Evolutionary conservation across 2,888 invertebrate genomes (phyloP), one percentile per base, ranked within the genome.

Genomic region (Coleophora flavipennella): DNA sequence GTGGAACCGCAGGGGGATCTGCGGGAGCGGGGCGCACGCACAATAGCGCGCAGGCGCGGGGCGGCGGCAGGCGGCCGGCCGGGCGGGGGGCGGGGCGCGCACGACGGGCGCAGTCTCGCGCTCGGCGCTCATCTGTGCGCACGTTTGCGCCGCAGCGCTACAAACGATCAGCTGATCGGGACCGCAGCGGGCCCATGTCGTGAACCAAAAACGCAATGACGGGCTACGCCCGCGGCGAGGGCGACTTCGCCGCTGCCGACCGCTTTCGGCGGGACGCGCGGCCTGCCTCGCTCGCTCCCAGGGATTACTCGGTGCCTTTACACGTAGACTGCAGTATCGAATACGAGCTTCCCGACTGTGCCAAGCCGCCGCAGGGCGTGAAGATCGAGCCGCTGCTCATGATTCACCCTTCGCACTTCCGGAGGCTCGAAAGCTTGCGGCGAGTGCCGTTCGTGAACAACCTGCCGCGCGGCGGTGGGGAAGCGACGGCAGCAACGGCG

Each of bases 301-400:
- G 93, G 86, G 93, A 94, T 78, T 94, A 92, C 85, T 91, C 91
- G 74, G 89, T 92, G 78, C 94, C 94, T 64, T 87, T 94, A 72
- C 93, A 94, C 86, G 94, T 94, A 74, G 94, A 94, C 81, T 94
- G 94, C 86, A 93, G 93, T 86, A 94, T 94, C 62, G 94, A 94
- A 84, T 94, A 94, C 87, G 94, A 94, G 86, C 86, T 94, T 75
- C 94, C 94, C 64, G 94, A 93, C 76, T 92, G 93, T 84, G 93
- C 93, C 56, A 93, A 93, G 83, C 94, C 94, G 58, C 93, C 94
- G 57, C 92, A 91, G 67, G 93, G 93, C 51, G 91, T 90, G 70
- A 86, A 92, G 69, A 90, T 91, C 67, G 94, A 94, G 76, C 94
- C 94, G 39, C 86, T 94, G 67, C 88, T 94, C 62, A 94, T 94